Evolutionary conservation across 2,888 invertebrate species (phyloP).

Genomic region (Rhingia rostrata): DNA sequence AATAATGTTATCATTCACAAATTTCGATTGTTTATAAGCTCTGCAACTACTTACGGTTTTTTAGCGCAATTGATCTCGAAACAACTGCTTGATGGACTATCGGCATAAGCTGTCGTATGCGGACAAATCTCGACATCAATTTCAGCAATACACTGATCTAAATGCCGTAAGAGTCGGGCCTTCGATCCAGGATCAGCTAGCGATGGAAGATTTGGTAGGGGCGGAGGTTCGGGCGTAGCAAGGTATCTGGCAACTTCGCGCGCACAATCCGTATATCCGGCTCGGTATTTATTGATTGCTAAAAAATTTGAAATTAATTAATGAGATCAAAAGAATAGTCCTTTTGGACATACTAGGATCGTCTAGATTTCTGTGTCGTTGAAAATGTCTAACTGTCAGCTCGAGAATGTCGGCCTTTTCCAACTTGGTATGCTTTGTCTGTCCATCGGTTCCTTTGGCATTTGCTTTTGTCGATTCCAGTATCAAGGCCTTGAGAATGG

Average conservation of each 20-base stretch:
- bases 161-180: slow-evolving; percentile 85
- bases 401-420: slow-evolving; percentile 93
- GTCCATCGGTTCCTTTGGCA: slow-evolving; percentile 83
- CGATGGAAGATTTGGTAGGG: slow-evolving; percentile 82
- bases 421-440: slow-evolving; percentile 90
- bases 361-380: slow-evolving; percentile 88
- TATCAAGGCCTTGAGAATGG: slow-evolving; percentile 88
- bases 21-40: no score
- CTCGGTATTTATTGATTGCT: slow-evolving; percentile 83
- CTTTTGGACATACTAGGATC: slow-evolving; percentile 83
- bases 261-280: slow-evolving; percentile 87
- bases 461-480: slow-evolving; percentile 86
- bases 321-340: neutral
- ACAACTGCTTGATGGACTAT: slow-evolving; percentile 80
- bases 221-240: slow-evolving; percentile 82
- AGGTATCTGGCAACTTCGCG: slow-evolving; percentile 84
- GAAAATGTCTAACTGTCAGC: slow-evolving; percentile 91
- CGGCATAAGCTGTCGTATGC: slow-evolving; percentile 78
- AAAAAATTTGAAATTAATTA: neutral
- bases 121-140: slow-evolving; percentile 85
- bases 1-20: neutral
- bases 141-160: slow-evolving; percentile 86
- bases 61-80: slow-evolving; percentile 78
- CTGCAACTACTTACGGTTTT: slow-evolving; percentile 74
- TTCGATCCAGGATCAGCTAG: slow-evolving; percentile 85